Conservation (phyloP, 1,140 invertebrate genomes). For the Leptinotarsa lineolata region DNA sequence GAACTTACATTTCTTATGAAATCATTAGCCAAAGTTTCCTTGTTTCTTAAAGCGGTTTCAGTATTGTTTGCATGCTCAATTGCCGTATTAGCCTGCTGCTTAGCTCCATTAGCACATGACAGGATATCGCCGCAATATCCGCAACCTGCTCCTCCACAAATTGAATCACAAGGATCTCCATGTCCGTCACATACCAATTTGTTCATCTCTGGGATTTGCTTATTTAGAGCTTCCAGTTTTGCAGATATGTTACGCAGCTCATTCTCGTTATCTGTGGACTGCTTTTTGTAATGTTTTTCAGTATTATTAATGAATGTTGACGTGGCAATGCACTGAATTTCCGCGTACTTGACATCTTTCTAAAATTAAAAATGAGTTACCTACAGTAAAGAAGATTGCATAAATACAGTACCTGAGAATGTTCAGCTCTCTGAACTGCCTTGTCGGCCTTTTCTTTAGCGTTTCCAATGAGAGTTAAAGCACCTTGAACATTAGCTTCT, state of each 20-base stretch:
- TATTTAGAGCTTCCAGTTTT: conserved; percentile 70
- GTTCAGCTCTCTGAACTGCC: conserved; percentile 69
- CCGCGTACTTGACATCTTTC: conserved; percentile 71
- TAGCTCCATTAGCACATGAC: conserved; percentile 86
- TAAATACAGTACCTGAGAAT: conserved; percentile 57
- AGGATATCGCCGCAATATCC: conserved; percentile 82
- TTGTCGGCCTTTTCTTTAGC: conserved; percentile 74
- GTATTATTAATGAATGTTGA: conserved; percentile 78
- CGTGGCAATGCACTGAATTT: conserved; percentile 79
- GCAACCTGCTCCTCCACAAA: conserved; percentile 95
- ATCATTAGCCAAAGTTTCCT: conserved; percentile 77
- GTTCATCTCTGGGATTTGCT: conserved; percentile 83
- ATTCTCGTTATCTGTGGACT: conserved; percentile 71
- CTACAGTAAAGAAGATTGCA: background rate
- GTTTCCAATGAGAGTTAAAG: conserved; percentile 83
- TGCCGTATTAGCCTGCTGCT: conserved; percentile 84
- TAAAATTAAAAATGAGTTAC: conserved; percentile 52
- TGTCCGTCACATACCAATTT: conserved; percentile 80
- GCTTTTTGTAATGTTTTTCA: conserved; percentile 69
- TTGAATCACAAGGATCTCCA: conserved; percentile 82
- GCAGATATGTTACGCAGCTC: conserved; percentile 67
- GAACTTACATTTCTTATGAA: conserved; percentile 64
- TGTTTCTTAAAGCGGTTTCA: conserved; percentile 75
- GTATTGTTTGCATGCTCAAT: conserved; percentile 84
- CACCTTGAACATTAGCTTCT: conserved; percentile 93